Evolutionary conservation across 2,113 vertebrate genomes (phyloP), one percentile per base, ranked within the genome.

Genomic region (Engraulis encrasicolus): DNA sequence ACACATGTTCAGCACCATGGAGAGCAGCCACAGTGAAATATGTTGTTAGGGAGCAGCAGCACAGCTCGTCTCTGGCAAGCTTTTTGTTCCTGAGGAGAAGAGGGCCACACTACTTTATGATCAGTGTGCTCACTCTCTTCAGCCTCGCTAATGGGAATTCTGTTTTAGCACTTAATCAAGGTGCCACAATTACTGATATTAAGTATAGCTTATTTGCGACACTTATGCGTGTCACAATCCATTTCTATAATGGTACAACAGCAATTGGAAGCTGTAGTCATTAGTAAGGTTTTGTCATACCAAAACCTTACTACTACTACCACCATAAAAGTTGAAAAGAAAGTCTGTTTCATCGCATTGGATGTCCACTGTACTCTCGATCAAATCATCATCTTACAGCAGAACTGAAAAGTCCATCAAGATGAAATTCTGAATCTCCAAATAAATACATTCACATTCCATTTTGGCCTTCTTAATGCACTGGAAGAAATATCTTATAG

Each of bases 1-100:
- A 17, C 36, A 4, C 23, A 82, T 82, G 80, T 90, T 86, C 66
- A 86, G 49, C 61, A 78, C 85, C 78, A 86, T 61, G 19, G 77
- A 86, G 84, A 89, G 84, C 82, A 83, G 79, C 82, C 85, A 79
- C 82, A 31, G 71, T 6, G 50, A 45, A n/a, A 12, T 12, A 2
- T 31, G 20, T n/a, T n/a, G n/a, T n/a, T 9, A 20, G 58, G 14
- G n/a, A 66, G n/a, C 27, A 31, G 58, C 11, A 31, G n/a, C 23
- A n/a, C n/a, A n/a, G n/a, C n/a, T n/a, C n/a, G n/a, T n/a, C n/a
- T n/a, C n/a, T n/a, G n/a, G n/a, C n/a, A n/a, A n/a, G n/a, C n/a
- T n/a, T n/a, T n/a, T n/a, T n/a, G n/a, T n/a, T n/a, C n/a, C n/a
- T n/a, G n/a, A n/a, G n/a, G n/a, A n/a, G n/a, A n/a, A n/a, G n/a